phyloP scores from a whole-genome alignment of 2,888 invertebrate species.

The Agriopis aurantiaria region DNA sequence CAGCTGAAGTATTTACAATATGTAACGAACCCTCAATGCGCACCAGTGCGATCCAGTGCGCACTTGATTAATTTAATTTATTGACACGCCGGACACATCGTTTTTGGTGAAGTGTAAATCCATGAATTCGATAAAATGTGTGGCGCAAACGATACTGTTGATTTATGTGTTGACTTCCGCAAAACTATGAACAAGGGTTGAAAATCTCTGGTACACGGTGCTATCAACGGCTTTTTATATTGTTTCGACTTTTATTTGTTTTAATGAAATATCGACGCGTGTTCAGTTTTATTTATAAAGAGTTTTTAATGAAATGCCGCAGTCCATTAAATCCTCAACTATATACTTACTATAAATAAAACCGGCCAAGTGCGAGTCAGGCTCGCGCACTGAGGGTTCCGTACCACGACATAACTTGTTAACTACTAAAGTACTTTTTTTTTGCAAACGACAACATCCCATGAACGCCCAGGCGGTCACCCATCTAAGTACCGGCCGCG shows the following conservation, averaged over 20 bases:
- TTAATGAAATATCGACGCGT: not conserved
- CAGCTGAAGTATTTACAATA: too few species aligned
- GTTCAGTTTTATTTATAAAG: not conserved
- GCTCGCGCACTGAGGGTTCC: too few species aligned
- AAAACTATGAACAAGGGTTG: conserved; percentile 6
- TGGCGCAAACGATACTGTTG: conserved; percentile 10
- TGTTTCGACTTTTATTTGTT: not conserved
- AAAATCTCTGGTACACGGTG: conserved; percentile 5
- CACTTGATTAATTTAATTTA: not conserved
- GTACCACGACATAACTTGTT: too few species aligned
- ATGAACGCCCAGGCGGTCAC: too few species aligned
- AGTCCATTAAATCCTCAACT: too few species aligned
- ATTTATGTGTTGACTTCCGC: conserved; percentile 12
- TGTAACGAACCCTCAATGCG: too few species aligned
- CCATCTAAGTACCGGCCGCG: too few species aligned
- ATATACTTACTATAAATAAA: too few species aligned
- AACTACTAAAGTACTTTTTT: too few species aligned
- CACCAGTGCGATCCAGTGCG: not conserved
- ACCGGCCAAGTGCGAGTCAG: too few species aligned
- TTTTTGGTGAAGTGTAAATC: conserved; percentile 4
- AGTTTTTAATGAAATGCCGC: not conserved
- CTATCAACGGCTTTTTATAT: not conserved
- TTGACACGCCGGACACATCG: not conserved
- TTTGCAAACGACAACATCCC: too few species aligned
- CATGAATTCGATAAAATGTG: conserved; percentile 2